These are phyloP conservation scores for Scyliorhinus canicula DNA, from an alignment of 2,797 vertebrate genomes.

Conservation along the genomic window DNA sequence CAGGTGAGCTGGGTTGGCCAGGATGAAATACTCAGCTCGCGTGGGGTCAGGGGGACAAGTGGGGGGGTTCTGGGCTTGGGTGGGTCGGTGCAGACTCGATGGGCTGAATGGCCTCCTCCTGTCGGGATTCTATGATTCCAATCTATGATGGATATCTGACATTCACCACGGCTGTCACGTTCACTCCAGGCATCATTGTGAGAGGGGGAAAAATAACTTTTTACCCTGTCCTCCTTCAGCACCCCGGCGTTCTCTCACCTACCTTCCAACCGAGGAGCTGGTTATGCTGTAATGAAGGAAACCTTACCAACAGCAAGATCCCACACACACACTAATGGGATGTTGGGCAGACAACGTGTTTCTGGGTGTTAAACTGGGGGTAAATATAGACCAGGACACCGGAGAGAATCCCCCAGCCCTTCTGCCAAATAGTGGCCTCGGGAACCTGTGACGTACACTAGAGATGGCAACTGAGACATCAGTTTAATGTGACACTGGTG, in stretches of 20 bases:
- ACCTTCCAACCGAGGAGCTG: no score
- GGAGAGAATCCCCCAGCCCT: background rate
- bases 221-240: no score
- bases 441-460: background rate
- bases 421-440: background rate
- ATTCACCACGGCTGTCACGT: no score
- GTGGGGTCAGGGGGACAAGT: no score
- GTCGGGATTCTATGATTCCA: no score
- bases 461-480: background rate
- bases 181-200: background rate
- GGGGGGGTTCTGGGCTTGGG: no score
- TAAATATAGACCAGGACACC: background rate
- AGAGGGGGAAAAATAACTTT: background rate
- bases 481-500: background rate
- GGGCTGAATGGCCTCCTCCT: no score
- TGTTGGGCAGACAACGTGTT: background rate
- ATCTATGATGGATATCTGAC: background rate
- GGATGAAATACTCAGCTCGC: no score
- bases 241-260: no score
- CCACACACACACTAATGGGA: background rate
- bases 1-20: no score
- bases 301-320: background rate
- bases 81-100: no score
- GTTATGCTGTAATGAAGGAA: background rate
- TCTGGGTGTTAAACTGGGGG: no score